A percentile compares a stretch with the other conserved stretches of the same genome.
These are phyloP conservation scores for Serranus cabrilla DNA, from an alignment of 2,797 vertebrate genomes.

Conservation along the genomic window DNA sequence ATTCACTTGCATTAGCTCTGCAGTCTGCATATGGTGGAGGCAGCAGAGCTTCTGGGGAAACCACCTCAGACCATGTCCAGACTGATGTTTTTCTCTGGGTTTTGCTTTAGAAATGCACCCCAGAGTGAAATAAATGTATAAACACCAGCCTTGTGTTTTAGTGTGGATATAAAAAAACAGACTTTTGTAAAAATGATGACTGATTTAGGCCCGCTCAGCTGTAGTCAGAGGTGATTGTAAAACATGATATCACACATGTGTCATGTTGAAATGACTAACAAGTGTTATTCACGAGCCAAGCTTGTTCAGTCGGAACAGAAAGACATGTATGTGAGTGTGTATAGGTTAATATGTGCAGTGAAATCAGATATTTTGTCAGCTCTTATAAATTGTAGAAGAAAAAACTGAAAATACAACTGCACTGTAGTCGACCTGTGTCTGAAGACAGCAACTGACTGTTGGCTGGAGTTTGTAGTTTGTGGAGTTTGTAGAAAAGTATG, in stretches of 20 bases:
- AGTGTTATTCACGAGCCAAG: background rate
- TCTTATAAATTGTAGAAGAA: background rate
- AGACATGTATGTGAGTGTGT: no score
- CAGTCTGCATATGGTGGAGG: background rate
- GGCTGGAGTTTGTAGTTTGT: no score
- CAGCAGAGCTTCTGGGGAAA: background rate
- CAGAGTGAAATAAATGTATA: no score
- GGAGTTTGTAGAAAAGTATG: no score
- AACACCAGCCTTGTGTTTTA: background rate
- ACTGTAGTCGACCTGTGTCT: no score
- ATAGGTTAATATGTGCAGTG: no score
- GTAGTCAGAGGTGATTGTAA: background rate
- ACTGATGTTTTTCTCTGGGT: no score
- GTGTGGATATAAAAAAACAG: background rate
- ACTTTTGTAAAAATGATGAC: background rate
- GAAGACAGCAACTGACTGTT: no score
- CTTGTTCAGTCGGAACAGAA: no score
- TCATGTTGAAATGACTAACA: background rate
- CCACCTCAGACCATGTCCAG: background rate
- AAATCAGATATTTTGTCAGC: no score
- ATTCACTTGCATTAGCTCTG: slow-evolving; percentile 7
- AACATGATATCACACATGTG: background rate
- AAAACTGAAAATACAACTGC: background rate
- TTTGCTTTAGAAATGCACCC: no score
- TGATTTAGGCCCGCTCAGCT: background rate